Conservation (phyloP, 2,113 vertebrate species). For the Centropus bengalensis region DNA sequence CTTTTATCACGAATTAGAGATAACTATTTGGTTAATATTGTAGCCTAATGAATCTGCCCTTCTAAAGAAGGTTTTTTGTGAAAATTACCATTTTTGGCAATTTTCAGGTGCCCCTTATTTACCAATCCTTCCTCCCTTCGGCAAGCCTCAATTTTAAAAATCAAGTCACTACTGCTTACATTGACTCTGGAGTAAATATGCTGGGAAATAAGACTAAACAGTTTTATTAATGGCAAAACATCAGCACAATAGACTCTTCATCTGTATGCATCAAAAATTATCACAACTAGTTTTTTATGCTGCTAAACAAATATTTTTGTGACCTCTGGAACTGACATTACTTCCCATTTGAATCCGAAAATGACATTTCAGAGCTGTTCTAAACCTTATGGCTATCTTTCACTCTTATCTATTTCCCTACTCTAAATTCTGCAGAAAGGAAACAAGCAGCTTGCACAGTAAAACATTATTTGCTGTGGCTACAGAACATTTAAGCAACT, state of each 20-base stretch:
- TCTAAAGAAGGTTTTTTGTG: neutral
- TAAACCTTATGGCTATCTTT: neutral
- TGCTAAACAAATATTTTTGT: neutral
- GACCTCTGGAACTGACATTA: neutral
- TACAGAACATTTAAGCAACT: neutral
- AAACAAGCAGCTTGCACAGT: neutral
- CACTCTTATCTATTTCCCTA: neutral
- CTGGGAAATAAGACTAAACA: neutral
- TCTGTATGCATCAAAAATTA: neutral
- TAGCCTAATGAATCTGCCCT: neutral
- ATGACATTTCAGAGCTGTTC: neutral
- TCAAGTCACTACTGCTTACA: neutral
- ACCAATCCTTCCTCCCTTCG: neutral
- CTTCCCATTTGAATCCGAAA: neutral
- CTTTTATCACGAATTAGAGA: neutral
- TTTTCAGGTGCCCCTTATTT: neutral
- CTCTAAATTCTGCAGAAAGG: neutral
- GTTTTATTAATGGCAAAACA: neutral
- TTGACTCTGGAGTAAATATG: neutral
- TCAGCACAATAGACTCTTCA: neutral
- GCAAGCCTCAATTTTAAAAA: neutral
- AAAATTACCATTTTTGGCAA: neutral
- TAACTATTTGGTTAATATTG: neutral
- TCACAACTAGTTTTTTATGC: neutral
- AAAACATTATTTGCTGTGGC: neutral